Evolutionary conservation across 2,888 invertebrate genomes (phyloP), one percentile per base, ranked within the genome.

Genomic region (Parnassius glacialis): DNA sequence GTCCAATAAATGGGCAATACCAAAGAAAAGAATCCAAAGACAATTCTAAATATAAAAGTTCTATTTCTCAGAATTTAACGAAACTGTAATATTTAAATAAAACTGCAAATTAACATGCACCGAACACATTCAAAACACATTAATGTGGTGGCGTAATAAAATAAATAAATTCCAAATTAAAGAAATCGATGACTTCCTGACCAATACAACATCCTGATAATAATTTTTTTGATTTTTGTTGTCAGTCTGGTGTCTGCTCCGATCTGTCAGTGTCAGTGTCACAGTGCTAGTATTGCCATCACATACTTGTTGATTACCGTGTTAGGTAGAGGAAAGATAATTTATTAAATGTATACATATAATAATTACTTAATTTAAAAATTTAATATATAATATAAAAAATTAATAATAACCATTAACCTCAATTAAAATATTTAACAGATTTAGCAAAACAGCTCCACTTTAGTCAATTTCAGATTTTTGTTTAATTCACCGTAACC

Each of bases 91-190:
- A 50, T 43, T 41, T 11, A 16, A 16, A 50, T 41, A 57, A 64
- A 60, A 50, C 12, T 48, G 50, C 51, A 43, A 51, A 54, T 13
- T 44, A 13, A 44, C 34, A 63, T 45, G 53, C 43, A 59, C 54
- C 11, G 42, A 59, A 63, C 57, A 25, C 50, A 34, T 16, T 41
- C 12, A 52, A 50, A 50, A 47, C 55, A 56, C 7, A 62, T 57
- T 54, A 52, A 58, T 60, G 51, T 65, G 44, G 41, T 48, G 45
- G 54, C 57, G 61, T 70, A 68, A 67, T 66, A 79, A 79, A 80
- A 74, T 64, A 80, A 83, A 84, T 70, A 80, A 81, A 81, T 75
- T 73, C 76, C 77, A 87, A 84, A 84, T 74, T 76, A 84, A 80
- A 78, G 75, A 76, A 83, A 84, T 85, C 83, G 83, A 85, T 81